phyloP scores from a whole-genome alignment of 2,797 vertebrate genomes.

The Hypotaenidia okinawae region DNA sequence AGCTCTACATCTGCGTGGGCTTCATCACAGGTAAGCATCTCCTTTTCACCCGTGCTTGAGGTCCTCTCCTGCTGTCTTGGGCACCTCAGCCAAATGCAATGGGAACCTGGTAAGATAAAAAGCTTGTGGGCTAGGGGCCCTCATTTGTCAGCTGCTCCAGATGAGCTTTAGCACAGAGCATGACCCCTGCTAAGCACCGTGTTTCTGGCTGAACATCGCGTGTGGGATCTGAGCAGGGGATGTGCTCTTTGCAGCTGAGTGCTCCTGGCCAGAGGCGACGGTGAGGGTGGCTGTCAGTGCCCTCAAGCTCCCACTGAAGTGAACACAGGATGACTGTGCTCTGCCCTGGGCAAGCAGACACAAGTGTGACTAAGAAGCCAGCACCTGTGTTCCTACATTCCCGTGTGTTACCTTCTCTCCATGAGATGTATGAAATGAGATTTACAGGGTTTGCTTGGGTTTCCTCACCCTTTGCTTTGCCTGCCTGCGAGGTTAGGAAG shows the following conservation, averaged over 20 bases:
- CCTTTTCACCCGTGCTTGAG: accelerated
- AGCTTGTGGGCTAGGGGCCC: not conserved
- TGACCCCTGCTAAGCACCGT: accelerated
- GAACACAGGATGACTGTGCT: accelerated
- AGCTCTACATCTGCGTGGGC: conserved; percentile 84
- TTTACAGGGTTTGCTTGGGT: not conserved
- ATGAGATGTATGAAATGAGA: not conserved
- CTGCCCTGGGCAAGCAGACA: not conserved
- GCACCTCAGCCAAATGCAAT: accelerated
- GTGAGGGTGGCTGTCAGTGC: not conserved
- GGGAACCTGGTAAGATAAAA: not conserved
- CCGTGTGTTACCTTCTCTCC: not conserved
- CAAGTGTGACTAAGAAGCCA: not conserved
- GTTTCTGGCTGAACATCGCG: accelerated
- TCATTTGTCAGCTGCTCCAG: not conserved
- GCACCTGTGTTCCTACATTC: not conserved
- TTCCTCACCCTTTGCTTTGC: not conserved
- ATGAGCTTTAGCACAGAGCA: not conserved
- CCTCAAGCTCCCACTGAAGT: not conserved
- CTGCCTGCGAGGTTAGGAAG: not conserved
- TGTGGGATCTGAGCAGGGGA: not conserved
- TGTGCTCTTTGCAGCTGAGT: not conserved
- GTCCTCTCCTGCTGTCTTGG: not conserved
- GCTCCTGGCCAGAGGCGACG: not conserved
- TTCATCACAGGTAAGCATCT: conserved; percentile 83